Base-by-base conservation (phyloP, 2,888 invertebrate genomes). In the Deilephila elpenor region DNA sequence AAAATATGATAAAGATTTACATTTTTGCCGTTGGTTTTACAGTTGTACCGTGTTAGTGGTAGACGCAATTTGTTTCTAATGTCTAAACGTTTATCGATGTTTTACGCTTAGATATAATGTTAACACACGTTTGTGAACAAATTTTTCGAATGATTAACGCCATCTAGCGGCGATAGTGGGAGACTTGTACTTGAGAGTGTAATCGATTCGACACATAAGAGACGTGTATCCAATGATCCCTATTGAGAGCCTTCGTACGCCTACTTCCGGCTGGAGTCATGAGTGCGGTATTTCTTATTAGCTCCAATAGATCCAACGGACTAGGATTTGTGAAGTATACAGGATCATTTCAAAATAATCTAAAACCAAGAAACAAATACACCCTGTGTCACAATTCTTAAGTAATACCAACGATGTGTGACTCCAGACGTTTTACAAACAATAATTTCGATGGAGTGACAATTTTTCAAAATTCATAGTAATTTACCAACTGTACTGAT, bases 61-160 rank as follows among this genome's bases (percentile, higher is more conserved):
- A 85, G 88, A 86, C 80, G 86, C 88, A 89, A 44, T 62, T 71
- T 70, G 89, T 81, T 86, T 83, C 82, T 71, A 73, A 78, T 83
- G 83, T 88, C 85, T 88, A 89, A 89, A 85, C 86, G 85, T 88
- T 90, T 89, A 88, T 93, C 88, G 88, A 87, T 92, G 91, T 93
- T 93, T 90, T 91, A 92, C 83, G 93, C 94, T 92, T 93, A 94
- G 93, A 88, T 86, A 82, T 81, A 74, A 86, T 83, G 77, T 86
- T 89, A 89, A 90, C 89, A 87, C 83, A 86, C 85, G 81, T 83
- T 89, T 90, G 91, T 80, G 93, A 91, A 91, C 90, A 84, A 91
- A 91, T 92, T 88, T 82, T 93, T 93, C 94, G 93, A 94, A 92
- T 93, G 91, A 92, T 91, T 89, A 83, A 78, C 77, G 79, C 78